Evolutionary conservation across 2,113 vertebrate genomes (phyloP).

Genomic region (Amblyornis subalaris): DNA sequence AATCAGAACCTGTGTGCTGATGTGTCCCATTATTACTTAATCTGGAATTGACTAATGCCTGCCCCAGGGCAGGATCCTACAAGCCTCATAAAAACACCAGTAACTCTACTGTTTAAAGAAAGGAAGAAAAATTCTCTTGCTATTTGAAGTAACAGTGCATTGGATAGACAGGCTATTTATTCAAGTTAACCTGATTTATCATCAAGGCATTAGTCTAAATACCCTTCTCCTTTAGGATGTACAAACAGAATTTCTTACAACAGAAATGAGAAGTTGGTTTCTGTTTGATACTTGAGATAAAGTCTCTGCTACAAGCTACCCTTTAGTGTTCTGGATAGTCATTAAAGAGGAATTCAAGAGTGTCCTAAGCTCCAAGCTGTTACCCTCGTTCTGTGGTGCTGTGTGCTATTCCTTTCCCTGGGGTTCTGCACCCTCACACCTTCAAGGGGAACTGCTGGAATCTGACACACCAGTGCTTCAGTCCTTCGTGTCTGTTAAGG

Average conservation of each 20-base stretch:
- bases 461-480: background rate
- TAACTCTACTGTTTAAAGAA: background rate
- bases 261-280: background rate
- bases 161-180: background rate
- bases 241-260: background rate
- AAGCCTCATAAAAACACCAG: background rate
- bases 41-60: background rate
- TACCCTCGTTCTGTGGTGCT: background rate
- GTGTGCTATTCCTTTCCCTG: background rate
- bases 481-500: background rate
- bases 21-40: background rate
- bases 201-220: background rate
- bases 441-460: background rate
- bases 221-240: background rate
- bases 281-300: background rate
- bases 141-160: background rate
- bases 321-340: background rate
- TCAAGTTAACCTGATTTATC: background rate
- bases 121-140: background rate
- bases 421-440: background rate
- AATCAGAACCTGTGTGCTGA: background rate
- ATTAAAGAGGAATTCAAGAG: background rate
- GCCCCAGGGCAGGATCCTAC: background rate
- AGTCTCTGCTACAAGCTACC: background rate
- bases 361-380: background rate